Percentiles rank a stretch among this genome's conserved stretches.
Conservation (phyloP, 2,888 invertebrate species). For the Tenthredo distinguenda region DNA sequence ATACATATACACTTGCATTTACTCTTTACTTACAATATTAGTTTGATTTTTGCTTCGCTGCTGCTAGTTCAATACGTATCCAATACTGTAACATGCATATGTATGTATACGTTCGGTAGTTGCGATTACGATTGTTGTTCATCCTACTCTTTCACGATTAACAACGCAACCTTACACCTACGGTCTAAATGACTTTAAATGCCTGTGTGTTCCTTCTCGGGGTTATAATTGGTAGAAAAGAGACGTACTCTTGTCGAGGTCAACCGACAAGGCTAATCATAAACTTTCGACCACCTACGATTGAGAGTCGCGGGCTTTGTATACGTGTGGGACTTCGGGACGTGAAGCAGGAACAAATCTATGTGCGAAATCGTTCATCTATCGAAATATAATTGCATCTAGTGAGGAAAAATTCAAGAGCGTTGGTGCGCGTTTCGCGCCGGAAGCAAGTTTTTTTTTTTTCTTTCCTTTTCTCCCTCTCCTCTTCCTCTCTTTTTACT, state of each 20-base stretch:
- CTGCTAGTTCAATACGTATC: neutral
- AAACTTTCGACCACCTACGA: neutral
- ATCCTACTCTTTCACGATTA: neutral
- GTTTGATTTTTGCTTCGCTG: neutral
- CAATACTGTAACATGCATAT: neutral
- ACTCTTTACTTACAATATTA: neutral
- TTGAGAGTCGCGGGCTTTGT: neutral
- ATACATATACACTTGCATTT: neutral
- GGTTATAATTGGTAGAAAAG: constrained; percentile 8
- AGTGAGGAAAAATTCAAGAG: neutral
- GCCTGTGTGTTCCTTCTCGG: neutral
- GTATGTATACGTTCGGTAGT: neutral
- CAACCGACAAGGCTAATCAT: neutral
- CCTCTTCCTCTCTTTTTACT: neutral
- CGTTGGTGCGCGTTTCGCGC: constrained; percentile 1
- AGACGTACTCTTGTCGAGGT: neutral
- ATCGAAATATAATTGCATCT: neutral
- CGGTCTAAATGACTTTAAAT: neutral
- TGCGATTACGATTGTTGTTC: neutral
- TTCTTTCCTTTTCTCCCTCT: neutral
- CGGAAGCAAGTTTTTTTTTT: neutral
- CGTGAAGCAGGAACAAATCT: neutral
- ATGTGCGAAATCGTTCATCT: neutral
- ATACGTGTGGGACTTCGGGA: neutral
- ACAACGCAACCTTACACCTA: neutral